Base-by-base conservation (phyloP, 2,113 vertebrate genomes). In the Thymallus thymallus region DNA sequence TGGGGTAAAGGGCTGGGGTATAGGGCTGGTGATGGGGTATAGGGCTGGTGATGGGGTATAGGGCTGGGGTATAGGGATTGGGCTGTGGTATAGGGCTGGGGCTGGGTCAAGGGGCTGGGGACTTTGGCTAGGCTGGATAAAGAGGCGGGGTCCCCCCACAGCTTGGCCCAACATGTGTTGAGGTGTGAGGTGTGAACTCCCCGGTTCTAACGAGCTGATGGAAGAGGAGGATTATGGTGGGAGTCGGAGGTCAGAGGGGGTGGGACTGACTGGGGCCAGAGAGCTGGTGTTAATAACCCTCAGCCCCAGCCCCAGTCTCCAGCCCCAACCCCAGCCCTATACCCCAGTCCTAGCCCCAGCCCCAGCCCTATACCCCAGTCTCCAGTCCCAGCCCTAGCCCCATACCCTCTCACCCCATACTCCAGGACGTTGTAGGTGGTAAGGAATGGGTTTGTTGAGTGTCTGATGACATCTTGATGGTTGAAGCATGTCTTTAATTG, bases 101-200 rank as follows among this genome's bases (percentile, higher is more conserved):
- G 45, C 9, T 3, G 9, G 45, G 45, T 14, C 4, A 13, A 3
- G 77, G 79, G 81, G 82, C 32, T 35, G 32, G 6, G 32, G 6
- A 7, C 6, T 48, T 48, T 48, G 13, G 46, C 2, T 48, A 13
- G 46, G 10, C 46, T 48, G 14, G 1, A 48, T 16, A 48, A 16
- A 3, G 3, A 16, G 14, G 3, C 13, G 4, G 46, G 3, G 10
- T 48, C 46, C 46, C 46, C 4, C 46, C 84, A 80, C 88, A 92
- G 91, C 92, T 91, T 88, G 84, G 79, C 71, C 76, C 90, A 91
- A 89, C 88, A 90, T 91, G 92, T 87, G 63, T 7, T 85, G 87
- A 92, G 89, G 92, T 93, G 92, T 91, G 89, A 92, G 88, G 91
- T 93, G 92, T 91, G 89, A 92, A 90, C 77, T 80, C 81, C 78